phyloP scores from a whole-genome alignment of 2,888 invertebrate genomes.

The Mythimna lalbum region DNA sequence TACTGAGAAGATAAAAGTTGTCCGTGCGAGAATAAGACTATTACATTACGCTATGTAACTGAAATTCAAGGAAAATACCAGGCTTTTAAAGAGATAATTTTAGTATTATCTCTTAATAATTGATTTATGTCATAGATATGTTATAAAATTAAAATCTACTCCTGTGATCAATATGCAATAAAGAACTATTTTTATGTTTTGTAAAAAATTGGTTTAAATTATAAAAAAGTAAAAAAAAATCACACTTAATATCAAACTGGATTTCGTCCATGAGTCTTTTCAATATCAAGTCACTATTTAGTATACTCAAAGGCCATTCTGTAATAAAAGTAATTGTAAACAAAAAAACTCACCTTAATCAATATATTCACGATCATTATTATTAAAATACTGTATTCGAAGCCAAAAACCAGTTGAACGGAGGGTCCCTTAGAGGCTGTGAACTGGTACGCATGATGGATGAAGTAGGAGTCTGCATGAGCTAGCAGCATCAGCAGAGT shows the following conservation, averaged over 20 bases:
- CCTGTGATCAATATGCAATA: background rate
- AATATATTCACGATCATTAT: slow-evolving; percentile 98
- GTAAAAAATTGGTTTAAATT: background rate
- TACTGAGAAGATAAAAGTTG: slow-evolving; percentile 67
- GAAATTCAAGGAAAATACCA: slow-evolving; percentile 70
- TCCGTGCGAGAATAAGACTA: slow-evolving; percentile 63
- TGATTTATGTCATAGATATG: slow-evolving; percentile 56
- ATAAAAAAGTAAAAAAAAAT: background rate
- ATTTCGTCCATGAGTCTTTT: background rate
- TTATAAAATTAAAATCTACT: slow-evolving; percentile 58
- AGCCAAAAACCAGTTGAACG: slow-evolving; percentile 99
- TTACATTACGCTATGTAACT: slow-evolving; percentile 68
- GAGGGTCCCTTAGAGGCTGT: slow-evolving; percentile 98
- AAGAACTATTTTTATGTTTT: background rate
- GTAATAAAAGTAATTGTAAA: slow-evolving; percentile 10
- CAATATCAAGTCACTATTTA: background rate
- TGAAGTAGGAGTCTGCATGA: slow-evolving; percentile 96
- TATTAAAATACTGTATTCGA: slow-evolving; percentile 99
- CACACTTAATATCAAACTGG: background rate
- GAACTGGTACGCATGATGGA: slow-evolving; percentile 98
- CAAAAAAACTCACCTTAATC: slow-evolving; percentile 92
- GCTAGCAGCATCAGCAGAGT: slow-evolving; percentile 95
- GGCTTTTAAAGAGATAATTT: slow-evolving; percentile 74
- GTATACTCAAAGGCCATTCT: background rate
- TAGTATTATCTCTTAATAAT: slow-evolving; percentile 68